Evolutionary conservation across 2,888 invertebrate species (phyloP).

Genomic region (Agrenia bidenticulata): DNA sequence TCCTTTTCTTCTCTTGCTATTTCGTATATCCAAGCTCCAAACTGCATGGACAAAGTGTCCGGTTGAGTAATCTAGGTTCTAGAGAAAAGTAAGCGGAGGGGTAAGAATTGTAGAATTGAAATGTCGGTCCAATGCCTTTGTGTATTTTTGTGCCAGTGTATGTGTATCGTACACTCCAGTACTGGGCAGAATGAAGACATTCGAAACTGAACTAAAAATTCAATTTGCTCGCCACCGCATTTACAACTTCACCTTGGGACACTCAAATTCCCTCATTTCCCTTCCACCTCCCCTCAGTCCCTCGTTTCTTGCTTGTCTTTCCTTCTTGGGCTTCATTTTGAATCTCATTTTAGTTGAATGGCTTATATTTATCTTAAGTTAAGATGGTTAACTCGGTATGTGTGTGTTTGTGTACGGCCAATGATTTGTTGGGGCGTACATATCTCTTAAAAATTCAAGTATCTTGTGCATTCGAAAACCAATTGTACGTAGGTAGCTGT

Average conservation of each 20-base stretch:
- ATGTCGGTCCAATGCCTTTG: background rate
- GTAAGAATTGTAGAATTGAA: background rate
- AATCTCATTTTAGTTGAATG: no score
- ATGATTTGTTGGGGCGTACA: no score
- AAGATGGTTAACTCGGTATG: no score
- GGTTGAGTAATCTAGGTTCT: slow-evolving; percentile 6
- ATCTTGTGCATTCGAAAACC: no score
- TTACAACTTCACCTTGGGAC: slow-evolving; percentile 40
- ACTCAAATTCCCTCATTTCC: slow-evolving; percentile 33
- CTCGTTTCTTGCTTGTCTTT: no score
- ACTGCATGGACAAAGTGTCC: background rate
- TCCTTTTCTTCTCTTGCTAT: background rate
- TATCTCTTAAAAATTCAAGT: no score
- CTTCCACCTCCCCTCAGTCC: background rate
- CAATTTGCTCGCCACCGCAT: slow-evolving; percentile 46
- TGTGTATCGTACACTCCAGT: background rate
- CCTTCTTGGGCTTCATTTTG: no score
- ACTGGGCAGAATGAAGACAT: slow-evolving; percentile 1
- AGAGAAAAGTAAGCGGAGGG: no score
- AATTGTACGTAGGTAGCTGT: no score
- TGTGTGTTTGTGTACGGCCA: no score
- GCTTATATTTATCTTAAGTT: no score
- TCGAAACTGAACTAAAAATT: slow-evolving; percentile 44
- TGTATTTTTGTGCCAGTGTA: background rate
- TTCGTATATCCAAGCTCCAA: background rate